Evolutionary conservation across 2,888 invertebrate genomes (phyloP).

Genomic region (Tiliacea aurago): DNA sequence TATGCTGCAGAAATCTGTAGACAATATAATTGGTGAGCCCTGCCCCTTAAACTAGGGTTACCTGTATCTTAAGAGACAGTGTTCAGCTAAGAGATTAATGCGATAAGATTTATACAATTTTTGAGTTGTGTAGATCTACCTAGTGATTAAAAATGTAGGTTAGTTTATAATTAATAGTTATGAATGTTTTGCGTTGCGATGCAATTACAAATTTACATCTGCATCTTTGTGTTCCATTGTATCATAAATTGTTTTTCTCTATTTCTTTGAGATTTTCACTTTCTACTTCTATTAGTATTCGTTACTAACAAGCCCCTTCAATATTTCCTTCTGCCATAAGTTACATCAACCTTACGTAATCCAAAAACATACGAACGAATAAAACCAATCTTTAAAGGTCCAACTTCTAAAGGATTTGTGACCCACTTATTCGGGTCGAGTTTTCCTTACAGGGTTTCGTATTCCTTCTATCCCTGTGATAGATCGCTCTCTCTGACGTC

Average conservation of each 20-base stretch:
- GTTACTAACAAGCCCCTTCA: conserved; percentile 16
- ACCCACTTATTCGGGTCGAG: conserved; percentile 79
- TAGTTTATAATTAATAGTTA: too few relatives aligned
- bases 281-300: conserved; percentile 8
- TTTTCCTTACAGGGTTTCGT: conserved; percentile 75
- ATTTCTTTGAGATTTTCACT: conserved; percentile 9
- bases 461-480: conserved; percentile 79
- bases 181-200: neutral
- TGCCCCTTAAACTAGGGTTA: too few relatives aligned
- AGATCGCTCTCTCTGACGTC: conserved; percentile 80
- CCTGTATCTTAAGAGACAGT: too few relatives aligned
- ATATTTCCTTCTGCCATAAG: conserved; percentile 48
- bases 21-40: too few relatives aligned
- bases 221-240: neutral
- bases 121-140: too few relatives aligned
- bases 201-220: neutral
- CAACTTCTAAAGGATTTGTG: conserved; percentile 79
- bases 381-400: conserved; percentile 83
- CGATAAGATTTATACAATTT: too few relatives aligned
- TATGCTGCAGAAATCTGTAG: too few relatives aligned
- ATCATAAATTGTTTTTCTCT: neutral
- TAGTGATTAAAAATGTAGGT: too few relatives aligned
- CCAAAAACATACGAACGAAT: conserved; percentile 76
- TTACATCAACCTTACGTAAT: conserved; percentile 71
- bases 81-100: too few relatives aligned